Evolutionary conservation across 2,888 invertebrate species (phyloP).

Genomic region (Yponomeuta sedellus): DNA sequence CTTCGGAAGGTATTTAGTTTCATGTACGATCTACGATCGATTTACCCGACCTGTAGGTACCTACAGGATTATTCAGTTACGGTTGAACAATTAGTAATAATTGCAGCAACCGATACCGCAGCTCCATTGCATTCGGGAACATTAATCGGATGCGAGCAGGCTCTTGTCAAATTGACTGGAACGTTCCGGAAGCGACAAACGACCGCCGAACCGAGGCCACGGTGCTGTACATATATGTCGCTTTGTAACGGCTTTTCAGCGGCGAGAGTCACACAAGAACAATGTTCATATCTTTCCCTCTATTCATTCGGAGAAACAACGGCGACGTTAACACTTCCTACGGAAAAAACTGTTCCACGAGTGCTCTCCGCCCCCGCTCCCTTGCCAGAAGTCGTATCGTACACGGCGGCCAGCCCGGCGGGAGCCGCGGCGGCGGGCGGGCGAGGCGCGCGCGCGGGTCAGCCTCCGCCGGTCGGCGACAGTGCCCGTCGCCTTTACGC

Average conservation of each 20-base stretch:
- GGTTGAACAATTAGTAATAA: neutral
- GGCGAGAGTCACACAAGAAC: constrained; percentile 2
- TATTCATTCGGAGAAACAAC: constrained; percentile 12
- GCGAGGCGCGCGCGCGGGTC: neutral
- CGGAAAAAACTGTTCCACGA: constrained; percentile 30
- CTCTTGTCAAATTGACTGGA: neutral
- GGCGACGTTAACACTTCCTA: constrained; percentile 38
- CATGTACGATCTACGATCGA: neutral
- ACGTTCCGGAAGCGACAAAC: neutral
- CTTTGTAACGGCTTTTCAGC: neutral
- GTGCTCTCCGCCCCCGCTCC: constrained; percentile 25
- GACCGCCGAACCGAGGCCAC: too few species aligned
- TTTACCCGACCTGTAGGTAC: neutral
- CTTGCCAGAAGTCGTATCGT: constrained; percentile 32
- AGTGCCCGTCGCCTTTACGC: constrained; percentile 1
- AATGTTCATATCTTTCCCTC: neutral
- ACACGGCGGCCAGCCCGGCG: neutral
- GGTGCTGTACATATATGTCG: too few species aligned
- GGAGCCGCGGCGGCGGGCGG: neutral
- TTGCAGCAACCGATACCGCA: neutral
- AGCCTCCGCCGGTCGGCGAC: neutral
- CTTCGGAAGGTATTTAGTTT: neutral
- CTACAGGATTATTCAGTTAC: neutral
- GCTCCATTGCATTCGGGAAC: neutral
- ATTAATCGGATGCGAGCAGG: neutral